Percentiles rank a stretch among this genome's conserved stretches.
phyloP scores from a whole-genome alignment of 2,113 vertebrate species.

The Lonchura striata region DNA sequence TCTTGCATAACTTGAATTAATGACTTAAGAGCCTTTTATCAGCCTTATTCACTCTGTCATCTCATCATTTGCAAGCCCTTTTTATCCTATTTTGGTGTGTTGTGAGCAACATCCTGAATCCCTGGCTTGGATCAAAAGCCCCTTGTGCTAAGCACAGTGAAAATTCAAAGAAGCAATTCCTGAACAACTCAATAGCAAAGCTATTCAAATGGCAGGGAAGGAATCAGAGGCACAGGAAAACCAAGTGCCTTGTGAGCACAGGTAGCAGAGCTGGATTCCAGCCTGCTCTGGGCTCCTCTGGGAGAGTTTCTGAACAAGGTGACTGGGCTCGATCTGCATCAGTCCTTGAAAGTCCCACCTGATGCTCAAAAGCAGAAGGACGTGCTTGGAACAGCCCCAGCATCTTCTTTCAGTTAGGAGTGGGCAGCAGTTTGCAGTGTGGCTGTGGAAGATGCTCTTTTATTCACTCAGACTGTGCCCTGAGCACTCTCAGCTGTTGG shows the following conservation, averaged over 20 bases:
- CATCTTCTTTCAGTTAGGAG: background rate
- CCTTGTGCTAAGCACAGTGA: background rate
- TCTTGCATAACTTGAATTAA: slow-evolving; percentile 17
- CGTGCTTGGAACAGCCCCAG: background rate
- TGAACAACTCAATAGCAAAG: background rate
- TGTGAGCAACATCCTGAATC: background rate
- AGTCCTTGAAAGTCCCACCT: background rate
- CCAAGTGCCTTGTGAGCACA: background rate
- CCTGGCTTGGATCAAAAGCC: background rate
- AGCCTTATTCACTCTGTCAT: background rate
- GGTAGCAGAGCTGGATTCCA: background rate
- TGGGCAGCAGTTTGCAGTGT: background rate
- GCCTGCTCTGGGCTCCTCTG: background rate
- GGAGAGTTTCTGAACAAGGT: background rate
- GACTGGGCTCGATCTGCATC: background rate
- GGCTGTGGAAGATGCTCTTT: background rate
- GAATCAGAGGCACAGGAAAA: background rate
- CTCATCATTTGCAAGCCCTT: background rate
- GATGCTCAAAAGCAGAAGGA: background rate
- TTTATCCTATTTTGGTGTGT: background rate
- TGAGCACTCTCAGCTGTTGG: background rate
- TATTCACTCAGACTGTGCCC: background rate
- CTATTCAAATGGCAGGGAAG: background rate
- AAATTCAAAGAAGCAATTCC: background rate
- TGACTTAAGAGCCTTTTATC: slow-evolving; percentile 22